Evolutionary conservation across 2,888 invertebrate genomes (phyloP), one percentile per base, ranked within the genome.

Genomic region (Phalera bucephala): DNA sequence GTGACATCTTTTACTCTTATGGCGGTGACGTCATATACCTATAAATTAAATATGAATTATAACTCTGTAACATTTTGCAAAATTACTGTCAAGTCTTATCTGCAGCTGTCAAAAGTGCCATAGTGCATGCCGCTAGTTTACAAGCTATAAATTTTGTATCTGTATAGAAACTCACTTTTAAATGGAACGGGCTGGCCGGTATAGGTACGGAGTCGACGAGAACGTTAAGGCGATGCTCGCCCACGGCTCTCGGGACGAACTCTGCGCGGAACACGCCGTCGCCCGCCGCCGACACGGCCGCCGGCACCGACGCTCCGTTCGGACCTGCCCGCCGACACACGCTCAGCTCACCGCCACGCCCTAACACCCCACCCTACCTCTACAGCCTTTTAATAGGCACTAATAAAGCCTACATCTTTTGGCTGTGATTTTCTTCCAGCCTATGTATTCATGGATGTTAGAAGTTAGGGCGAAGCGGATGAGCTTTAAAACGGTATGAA

Each of bases 1-100:
- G 95, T 94, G 6, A 97, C 95, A 69, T 97, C 97, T 78, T 96
- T 97, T 15, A 98, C 97, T 90, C 96, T 95, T 60, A 98, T 98
- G 31, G 98, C 97, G 45, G 94, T 93, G 5, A 98, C 96, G 70
- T 98, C 98, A 73, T 98, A 98, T 2, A 98, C 97, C 93, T 93
- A 53, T 4, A 10, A 3, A 54, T 56, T 36, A 11, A n/a, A n/a
- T 37, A 38, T 25, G 22, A 7, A 3, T n/a, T n/a, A n/a, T 22
- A 7, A 22, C 9, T 9, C 9, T 22, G 22, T n/a, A n/a, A n/a
- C n/a, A n/a, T n/a, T n/a, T n/a, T n/a, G n/a, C n/a, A n/a, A n/a
- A n/a, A n/a, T n/a, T n/a, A n/a, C n/a, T n/a, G n/a, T n/a, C n/a
- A n/a, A n/a, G n/a, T n/a, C n/a, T n/a, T n/a, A n/a, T n/a, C n/a